Evolutionary conservation across 1,140 invertebrate species (phyloP), one percentile per base, ranked within the genome.

Genomic region (Apis laboriosa): DNA sequence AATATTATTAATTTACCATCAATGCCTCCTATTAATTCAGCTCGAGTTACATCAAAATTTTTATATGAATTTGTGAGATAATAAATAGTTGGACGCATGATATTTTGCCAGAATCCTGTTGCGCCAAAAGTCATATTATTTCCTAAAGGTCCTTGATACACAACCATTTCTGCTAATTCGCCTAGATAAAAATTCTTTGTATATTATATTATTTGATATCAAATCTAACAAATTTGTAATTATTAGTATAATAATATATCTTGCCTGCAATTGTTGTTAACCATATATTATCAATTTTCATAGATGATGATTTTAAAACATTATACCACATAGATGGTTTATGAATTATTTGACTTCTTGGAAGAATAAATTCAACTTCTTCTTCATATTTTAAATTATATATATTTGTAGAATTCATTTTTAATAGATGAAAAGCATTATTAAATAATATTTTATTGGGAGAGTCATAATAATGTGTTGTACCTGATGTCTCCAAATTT

Each of bases 31-130:
- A 96, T 88, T 70, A 97, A 95, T 90, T 96, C 96, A 66, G 96
- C 95, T 85, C 96, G 95, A 7, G 96, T 96, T 51, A 96, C 92
- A 77, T 96, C 95, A 93, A 95, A 96, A 76, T 94, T 91, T 4
- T 93, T 89, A 15, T 93, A 90, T 28, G 85, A 89, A 70, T 95
- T 94, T 34, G 92, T 89, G 21, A 95, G 90, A 90, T 96, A 96
- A 88, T 94, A 95, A 84, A 94, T 90, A 77, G 94, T 92, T 0
- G 96, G 96, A 19, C 95, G 86, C 17, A 95, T 86, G 1, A 95
- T 95, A 84, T 95, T 95, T 82, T 97, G 96, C 96, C 96, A 97
- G 64, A 94, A 94, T 66, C 96, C 96, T 28, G 91, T 92, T 28
- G 94, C 93, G 58, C 95, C 96, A 13, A 96, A 89, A 0, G 90